Evolutionary conservation across 2,888 invertebrate species (phyloP).

Genomic region (Perithous albicinctus): DNA sequence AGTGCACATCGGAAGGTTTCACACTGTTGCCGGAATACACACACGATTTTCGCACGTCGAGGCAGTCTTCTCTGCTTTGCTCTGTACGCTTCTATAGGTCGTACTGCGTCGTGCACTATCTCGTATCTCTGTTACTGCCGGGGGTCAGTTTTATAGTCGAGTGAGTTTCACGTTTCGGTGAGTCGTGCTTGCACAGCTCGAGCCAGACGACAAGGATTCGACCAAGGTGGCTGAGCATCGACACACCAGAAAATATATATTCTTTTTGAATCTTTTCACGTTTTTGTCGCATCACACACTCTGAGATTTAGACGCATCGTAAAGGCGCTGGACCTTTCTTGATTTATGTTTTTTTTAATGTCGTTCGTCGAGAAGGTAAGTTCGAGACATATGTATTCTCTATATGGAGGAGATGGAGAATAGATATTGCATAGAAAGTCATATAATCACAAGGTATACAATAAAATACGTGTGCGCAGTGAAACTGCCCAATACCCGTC

Average conservation of each 20-base stretch:
- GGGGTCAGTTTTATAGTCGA: conserved; percentile 66
- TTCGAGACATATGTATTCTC: not conserved
- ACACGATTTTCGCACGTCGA: conserved; percentile 11
- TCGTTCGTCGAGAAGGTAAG: not conserved
- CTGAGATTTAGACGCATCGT: not conserved
- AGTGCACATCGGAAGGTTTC: not conserved
- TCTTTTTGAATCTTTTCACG: not conserved
- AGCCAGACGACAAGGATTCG: not conserved
- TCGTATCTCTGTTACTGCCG: conserved; percentile 32
- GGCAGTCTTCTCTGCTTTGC: not conserved
- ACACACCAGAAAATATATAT: not conserved
- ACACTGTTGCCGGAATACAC: not conserved
- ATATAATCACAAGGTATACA: not conserved
- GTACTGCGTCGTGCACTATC: not conserved
- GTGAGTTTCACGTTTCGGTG: conserved; percentile 59
- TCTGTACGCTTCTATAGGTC: not conserved
- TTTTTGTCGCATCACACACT: conserved; percentile 2
- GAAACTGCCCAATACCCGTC: no score
- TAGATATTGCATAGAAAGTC: no score
- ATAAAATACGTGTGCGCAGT: not conserved
- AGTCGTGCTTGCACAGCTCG: conserved; percentile 22
- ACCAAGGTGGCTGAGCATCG: not conserved
- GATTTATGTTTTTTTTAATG: not conserved
- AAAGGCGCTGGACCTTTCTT: not conserved
- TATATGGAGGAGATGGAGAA: no score